Percentiles rank a stretch among this genome's conserved stretches.
Conservation (phyloP, 2,888 invertebrate species). For the Chalcis sispes region DNA sequence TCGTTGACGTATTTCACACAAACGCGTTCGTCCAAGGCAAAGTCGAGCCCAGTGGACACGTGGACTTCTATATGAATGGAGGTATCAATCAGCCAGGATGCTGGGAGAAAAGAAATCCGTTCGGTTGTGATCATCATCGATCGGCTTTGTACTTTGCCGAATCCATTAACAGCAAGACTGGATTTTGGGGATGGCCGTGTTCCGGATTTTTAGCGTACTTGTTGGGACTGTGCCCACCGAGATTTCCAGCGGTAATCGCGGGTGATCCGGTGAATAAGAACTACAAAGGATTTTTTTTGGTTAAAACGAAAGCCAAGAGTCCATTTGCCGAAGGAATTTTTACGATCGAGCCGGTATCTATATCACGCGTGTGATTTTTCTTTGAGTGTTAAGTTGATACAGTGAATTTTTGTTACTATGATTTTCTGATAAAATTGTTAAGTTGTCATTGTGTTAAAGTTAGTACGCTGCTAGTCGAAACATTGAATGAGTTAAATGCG, state of each 20-base stretch:
- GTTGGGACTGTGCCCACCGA: constrained; percentile 79
- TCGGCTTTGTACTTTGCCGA: constrained; percentile 82
- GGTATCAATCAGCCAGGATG: constrained; percentile 84
- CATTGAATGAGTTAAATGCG: too few species aligned
- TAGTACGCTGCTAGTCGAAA: too few species aligned
- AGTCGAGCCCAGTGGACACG: constrained; percentile 81
- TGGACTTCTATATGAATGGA: constrained; percentile 86
- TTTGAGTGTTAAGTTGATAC: too few species aligned
- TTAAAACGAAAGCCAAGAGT: constrained; percentile 78
- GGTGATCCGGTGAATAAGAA: constrained; percentile 68
- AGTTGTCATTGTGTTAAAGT: too few species aligned
- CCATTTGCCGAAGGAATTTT: constrained; percentile 81
- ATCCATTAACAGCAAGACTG: constrained; percentile 80
- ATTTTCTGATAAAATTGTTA: too few species aligned
- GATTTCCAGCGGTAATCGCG: constrained; percentile 69
- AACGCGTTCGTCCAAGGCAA: constrained; percentile 84
- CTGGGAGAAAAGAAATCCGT: constrained; percentile 76
- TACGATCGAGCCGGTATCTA: constrained; percentile 3
- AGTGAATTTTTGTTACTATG: too few species aligned
- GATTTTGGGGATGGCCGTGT: constrained; percentile 84
- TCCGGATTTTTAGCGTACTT: constrained; percentile 79
- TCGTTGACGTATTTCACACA: constrained; percentile 85
- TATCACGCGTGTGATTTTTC: constrained; percentile 35
- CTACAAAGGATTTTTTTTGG: constrained; percentile 78
- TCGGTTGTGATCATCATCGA: constrained; percentile 82